Percentiles rank a stretch among this genome's conserved stretches.
These are phyloP conservation scores for Pimpla rufipes DNA, from an alignment of 2,888 invertebrate species.

Conservation along the genomic window DNA sequence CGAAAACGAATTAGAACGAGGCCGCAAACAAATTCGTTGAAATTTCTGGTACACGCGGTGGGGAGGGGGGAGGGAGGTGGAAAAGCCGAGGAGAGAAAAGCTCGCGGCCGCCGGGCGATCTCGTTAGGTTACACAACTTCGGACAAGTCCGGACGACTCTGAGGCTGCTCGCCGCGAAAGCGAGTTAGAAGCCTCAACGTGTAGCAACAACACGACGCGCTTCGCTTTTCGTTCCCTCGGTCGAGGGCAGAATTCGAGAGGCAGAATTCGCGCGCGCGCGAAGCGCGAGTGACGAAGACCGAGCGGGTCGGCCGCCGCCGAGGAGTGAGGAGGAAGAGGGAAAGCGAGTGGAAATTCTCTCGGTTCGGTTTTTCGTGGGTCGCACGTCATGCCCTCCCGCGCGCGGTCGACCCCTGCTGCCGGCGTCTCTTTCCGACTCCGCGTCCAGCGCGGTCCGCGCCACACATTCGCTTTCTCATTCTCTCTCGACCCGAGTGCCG, in stretches of 20 bases:
- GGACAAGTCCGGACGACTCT: slow-evolving; percentile 23
- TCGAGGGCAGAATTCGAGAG: slow-evolving; percentile 16
- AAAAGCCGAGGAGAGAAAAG: slow-evolving; percentile 58
- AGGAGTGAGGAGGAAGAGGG: slow-evolving; percentile 20
- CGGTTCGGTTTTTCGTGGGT: slow-evolving; percentile 82
- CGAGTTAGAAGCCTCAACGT: slow-evolving; percentile 31
- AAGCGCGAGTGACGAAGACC: slow-evolving; percentile 52
- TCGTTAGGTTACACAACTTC: slow-evolving; percentile 66
- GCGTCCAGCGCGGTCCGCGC: slow-evolving; percentile 26
- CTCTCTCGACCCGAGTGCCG: slow-evolving; percentile 41
- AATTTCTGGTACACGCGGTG: slow-evolving; percentile 69
- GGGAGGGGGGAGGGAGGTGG: no score
- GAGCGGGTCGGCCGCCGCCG: neutral
- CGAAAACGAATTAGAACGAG: slow-evolving; percentile 76
- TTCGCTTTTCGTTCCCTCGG: slow-evolving; percentile 43
- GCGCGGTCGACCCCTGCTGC: slow-evolving; percentile 33
- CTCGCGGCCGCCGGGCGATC: slow-evolving; percentile 50
- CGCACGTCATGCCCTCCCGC: slow-evolving; percentile 76
- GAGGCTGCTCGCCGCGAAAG: slow-evolving; percentile 20
- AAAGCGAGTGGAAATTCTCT: slow-evolving; percentile 75
- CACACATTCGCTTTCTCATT: slow-evolving; percentile 56
- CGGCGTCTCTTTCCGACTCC: slow-evolving; percentile 24
- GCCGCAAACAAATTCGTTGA: slow-evolving; percentile 78
- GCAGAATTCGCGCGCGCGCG: no score
- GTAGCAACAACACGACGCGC: slow-evolving; percentile 21